Evolutionary conservation across 2,797 vertebrate species (phyloP).

Genomic region (Ctenopoma multispine): DNA sequence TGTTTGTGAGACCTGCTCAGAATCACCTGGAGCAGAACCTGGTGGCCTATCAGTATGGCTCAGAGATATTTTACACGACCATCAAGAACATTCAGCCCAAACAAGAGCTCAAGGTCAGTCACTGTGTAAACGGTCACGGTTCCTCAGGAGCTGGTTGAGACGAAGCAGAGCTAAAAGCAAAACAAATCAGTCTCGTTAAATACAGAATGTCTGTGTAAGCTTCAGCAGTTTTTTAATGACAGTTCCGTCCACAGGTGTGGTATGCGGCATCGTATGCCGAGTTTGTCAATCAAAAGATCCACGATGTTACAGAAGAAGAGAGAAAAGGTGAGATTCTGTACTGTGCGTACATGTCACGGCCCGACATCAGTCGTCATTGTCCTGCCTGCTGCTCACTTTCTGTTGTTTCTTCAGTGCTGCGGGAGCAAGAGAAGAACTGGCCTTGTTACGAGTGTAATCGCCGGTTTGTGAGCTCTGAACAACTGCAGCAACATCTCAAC

Average conservation of each 20-base stretch:
- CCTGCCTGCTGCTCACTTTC: not conserved
- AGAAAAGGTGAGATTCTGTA: slow-evolving; percentile 88
- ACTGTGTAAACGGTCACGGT: not conserved
- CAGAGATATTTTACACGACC: slow-evolving; percentile 97
- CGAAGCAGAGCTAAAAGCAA: not conserved
- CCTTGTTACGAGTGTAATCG: slow-evolving; percentile 97
- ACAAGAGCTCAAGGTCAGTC: slow-evolving; percentile 94
- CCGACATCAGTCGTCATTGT: no score
- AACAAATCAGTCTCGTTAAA: not conserved
- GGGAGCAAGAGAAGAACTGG: slow-evolving; percentile 99
- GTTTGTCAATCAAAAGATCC: slow-evolving; percentile 96
- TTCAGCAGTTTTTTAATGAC: not conserved
- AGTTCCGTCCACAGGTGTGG: slow-evolving; percentile 88
- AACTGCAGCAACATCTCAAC: slow-evolving; percentile 97
- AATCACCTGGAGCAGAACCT: slow-evolving; percentile 98
- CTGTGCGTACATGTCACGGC: accelerated
- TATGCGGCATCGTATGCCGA: slow-evolving; percentile 97
- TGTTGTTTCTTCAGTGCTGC: slow-evolving; percentile 84
- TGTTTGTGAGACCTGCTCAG: slow-evolving; percentile 98
- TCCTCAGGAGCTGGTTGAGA: not conserved
- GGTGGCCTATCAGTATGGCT: slow-evolving; percentile 97
- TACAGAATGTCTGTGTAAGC: not conserved
- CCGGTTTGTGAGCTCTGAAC: slow-evolving; percentile 96
- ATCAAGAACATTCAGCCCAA: slow-evolving; percentile 99
- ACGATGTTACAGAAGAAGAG: slow-evolving; percentile 97